Conservation (phyloP, 2,797 vertebrate genomes). For the Lerista edwardsae region DNA sequence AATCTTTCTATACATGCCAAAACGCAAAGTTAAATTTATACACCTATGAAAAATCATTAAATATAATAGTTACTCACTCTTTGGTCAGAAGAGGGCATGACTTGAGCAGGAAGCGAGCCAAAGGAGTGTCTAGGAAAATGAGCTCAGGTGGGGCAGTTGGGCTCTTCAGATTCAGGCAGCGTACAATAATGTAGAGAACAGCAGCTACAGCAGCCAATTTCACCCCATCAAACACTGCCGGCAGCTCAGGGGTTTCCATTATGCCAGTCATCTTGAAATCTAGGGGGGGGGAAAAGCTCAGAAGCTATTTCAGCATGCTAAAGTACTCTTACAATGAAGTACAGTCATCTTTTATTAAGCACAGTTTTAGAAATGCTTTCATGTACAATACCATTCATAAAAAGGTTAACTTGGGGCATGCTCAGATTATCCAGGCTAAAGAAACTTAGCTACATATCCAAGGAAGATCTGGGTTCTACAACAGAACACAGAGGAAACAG, state of each 20-base stretch:
- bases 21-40: too few species aligned
- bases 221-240: slow-evolving; percentile 91
- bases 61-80: slow-evolving; percentile 85
- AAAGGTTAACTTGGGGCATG: neutral
- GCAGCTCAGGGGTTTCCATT: slow-evolving; percentile 85
- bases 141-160: slow-evolving; percentile 86
- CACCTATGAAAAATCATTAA: neutral
- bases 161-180: slow-evolving; percentile 93
- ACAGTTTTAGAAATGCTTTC: neutral
- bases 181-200: slow-evolving; percentile 90
- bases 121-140: slow-evolving; percentile 86
- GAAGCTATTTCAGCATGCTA: neutral
- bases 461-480: neutral
- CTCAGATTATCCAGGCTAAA: neutral
- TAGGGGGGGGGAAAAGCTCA: slow-evolving; percentile 12
- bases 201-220: slow-evolving; percentile 92
- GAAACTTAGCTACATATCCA: neutral
- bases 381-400: neutral
- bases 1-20: too few species aligned
- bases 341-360: neutral
- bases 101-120: slow-evolving; percentile 88
- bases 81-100: slow-evolving; percentile 91
- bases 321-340: neutral
- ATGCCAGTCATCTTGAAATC: slow-evolving; percentile 78
- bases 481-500: too few species aligned